Conservation (phyloP, 2,113 vertebrate genomes). For the Ellobius talpinus region DNA sequence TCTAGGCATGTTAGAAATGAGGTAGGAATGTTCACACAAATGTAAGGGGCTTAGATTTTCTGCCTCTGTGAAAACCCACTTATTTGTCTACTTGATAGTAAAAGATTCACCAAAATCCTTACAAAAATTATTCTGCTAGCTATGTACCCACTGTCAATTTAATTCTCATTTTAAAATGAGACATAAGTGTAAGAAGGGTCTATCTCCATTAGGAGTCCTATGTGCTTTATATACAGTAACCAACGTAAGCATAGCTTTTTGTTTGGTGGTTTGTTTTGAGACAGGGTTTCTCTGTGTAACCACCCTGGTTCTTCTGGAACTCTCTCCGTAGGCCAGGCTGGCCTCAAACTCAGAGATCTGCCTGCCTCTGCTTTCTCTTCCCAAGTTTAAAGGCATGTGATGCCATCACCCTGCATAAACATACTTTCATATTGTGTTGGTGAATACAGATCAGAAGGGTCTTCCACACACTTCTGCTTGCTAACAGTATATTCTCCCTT, state of each 20-base stretch:
- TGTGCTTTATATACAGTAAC: neutral
- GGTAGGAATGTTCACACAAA: neutral
- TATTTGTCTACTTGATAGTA: constrained; percentile 11
- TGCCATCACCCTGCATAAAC: neutral
- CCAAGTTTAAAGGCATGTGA: neutral
- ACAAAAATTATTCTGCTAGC: neutral
- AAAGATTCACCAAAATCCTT: neutral
- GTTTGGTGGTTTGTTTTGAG: too few species aligned
- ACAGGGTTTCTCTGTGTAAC: neutral
- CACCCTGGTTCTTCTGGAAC: neutral
- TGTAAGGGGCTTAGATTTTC: neutral
- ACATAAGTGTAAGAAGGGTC: neutral
- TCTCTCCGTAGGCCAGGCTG: neutral
- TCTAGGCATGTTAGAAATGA: constrained; percentile 1
- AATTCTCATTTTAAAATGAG: constrained; percentile 46
- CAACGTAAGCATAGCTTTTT: neutral
- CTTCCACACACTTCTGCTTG: neutral
- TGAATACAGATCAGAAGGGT: constrained; percentile 15
- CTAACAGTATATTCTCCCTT: constrained; percentile 14
- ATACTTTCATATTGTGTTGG: neutral
- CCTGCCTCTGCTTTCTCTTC: neutral
- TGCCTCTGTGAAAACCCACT: constrained; percentile 7
- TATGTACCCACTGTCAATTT: constrained; percentile 1
- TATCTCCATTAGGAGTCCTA: neutral
- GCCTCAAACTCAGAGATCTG: neutral